Percentiles rank a stretch among this genome's conserved stretches.
phyloP scores from a whole-genome alignment of 2,113 vertebrate species.

The Rhabdornis inornatus region DNA sequence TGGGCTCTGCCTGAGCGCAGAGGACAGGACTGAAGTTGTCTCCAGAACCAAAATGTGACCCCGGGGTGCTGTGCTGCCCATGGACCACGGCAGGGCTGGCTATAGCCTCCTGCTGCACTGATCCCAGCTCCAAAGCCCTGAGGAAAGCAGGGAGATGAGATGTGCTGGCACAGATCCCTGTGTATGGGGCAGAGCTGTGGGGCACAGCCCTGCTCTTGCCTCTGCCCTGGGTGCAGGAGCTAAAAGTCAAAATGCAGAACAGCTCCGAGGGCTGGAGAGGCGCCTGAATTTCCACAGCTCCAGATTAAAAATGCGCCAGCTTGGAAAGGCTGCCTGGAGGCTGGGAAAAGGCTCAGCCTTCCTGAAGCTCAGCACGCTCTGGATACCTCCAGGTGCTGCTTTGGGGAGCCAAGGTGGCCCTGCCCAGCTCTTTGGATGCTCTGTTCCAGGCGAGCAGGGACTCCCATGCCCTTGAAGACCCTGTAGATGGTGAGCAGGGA shows the following conservation, averaged over 20 bases:
- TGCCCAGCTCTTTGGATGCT: background rate
- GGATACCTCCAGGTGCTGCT: rapidly evolving
- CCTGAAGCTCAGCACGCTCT: rapidly evolving
- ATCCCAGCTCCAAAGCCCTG: constrained; percentile 69
- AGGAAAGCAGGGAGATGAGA: background rate
- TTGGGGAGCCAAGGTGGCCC: background rate
- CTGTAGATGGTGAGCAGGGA: background rate
- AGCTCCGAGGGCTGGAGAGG: background rate
- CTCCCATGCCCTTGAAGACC: background rate
- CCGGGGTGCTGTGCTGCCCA: background rate
- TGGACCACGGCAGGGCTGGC: background rate
- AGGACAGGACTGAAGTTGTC: background rate
- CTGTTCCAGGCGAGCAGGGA: background rate
- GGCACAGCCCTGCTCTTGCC: background rate
- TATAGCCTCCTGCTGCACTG: background rate
- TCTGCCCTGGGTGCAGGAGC: background rate
- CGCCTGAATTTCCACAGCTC: background rate
- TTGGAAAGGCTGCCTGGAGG: background rate
- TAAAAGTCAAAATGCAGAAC: background rate
- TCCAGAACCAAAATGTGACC: background rate
- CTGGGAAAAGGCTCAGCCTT: background rate
- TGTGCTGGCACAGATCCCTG: rapidly evolving
- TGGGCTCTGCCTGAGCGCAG: background rate
- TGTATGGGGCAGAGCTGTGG: rapidly evolving
- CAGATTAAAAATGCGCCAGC: background rate